phyloP scores from a whole-genome alignment of 2,888 invertebrate species.

The Antheraea assamensis region DNA sequence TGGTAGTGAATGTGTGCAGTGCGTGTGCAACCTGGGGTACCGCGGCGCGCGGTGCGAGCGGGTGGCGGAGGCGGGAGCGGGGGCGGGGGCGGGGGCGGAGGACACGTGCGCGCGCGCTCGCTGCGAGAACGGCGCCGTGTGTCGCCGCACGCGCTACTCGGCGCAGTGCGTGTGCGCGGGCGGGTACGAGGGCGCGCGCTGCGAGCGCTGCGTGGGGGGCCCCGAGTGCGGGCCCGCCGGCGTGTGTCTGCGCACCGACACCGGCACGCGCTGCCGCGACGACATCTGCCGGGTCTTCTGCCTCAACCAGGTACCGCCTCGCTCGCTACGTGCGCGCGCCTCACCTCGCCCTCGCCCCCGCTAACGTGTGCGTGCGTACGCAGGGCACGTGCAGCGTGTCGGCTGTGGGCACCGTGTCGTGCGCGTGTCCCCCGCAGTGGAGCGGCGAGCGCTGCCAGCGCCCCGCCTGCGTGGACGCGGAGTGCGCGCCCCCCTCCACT shows the following conservation, averaged over 20 bases:
- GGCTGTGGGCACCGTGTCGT: conserved; percentile 62
- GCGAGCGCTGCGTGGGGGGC: conserved; percentile 46
- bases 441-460: conserved; percentile 87
- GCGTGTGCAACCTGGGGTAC: conserved; percentile 85
- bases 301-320: conserved; percentile 51
- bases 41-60: conserved; percentile 86
- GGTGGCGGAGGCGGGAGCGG: conserved; percentile 24
- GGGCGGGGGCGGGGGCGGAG: conserved; percentile 24
- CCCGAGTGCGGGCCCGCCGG: conserved; percentile 35
- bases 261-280: conserved; percentile 36
- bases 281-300: conserved; percentile 52
- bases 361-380: conserved; percentile 12
- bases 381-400: conserved; percentile 56
- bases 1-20: conserved; percentile 61
- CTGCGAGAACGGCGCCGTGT: conserved; percentile 85
- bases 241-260: conserved; percentile 36
- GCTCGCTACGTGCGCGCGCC: too few species aligned
- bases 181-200: conserved; percentile 41
- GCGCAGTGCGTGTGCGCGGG: conserved; percentile 42
- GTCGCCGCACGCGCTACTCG: conserved; percentile 50
- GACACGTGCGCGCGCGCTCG: conserved; percentile 76
- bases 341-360: too few species aligned
- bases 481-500: conserved; percentile 81
- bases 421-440: conserved; percentile 85
- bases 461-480: conserved; percentile 84